phyloP scores from a whole-genome alignment of 1,140 invertebrate species.

The Anastrepha ludens region DNA sequence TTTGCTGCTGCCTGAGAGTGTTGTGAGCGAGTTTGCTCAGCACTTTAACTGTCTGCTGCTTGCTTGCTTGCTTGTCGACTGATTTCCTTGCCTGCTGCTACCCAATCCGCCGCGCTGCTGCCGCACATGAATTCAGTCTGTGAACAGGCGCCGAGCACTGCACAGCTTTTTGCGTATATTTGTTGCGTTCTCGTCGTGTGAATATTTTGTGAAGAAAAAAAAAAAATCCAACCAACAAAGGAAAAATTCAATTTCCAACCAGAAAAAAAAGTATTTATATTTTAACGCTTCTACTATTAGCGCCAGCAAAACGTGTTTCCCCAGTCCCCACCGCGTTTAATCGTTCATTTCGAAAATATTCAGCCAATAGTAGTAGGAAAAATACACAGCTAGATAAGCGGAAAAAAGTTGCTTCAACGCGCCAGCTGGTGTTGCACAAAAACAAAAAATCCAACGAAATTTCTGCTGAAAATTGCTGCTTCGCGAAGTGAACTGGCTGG shows the following conservation, averaged over 20 bases:
- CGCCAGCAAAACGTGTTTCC: constrained; percentile 14
- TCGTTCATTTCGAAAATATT: not conserved
- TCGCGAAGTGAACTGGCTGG: constrained; percentile 3
- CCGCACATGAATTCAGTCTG: constrained; percentile 57
- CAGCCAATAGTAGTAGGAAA: not conserved
- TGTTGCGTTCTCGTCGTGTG: constrained; percentile 50
- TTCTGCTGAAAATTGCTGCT: constrained; percentile 6
- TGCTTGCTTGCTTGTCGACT: constrained; percentile 13
- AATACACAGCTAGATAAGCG: not conserved
- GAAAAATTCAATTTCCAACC: not conserved
- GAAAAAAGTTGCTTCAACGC: not conserved
- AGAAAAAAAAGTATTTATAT: constrained; percentile 13
- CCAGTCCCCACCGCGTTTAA: constrained; percentile 20
- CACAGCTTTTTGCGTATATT: constrained; percentile 59
- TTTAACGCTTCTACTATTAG: constrained; percentile 18
- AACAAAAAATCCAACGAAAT: constrained; percentile 9
- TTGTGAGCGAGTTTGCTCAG: not conserved
- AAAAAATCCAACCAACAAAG: not conserved
- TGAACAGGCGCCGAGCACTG: constrained; percentile 60
- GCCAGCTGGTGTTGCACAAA: constrained; percentile 41
- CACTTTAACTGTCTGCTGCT: not conserved
- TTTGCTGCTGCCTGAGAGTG: not conserved
- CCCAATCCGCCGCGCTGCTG: constrained; percentile 51
- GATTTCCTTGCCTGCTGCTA: not conserved
- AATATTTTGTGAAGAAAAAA: constrained; percentile 27